These are phyloP conservation scores for Rhinophrynus dorsalis DNA, from an alignment of 2,797 vertebrate species.

Conservation along the genomic window DNA sequence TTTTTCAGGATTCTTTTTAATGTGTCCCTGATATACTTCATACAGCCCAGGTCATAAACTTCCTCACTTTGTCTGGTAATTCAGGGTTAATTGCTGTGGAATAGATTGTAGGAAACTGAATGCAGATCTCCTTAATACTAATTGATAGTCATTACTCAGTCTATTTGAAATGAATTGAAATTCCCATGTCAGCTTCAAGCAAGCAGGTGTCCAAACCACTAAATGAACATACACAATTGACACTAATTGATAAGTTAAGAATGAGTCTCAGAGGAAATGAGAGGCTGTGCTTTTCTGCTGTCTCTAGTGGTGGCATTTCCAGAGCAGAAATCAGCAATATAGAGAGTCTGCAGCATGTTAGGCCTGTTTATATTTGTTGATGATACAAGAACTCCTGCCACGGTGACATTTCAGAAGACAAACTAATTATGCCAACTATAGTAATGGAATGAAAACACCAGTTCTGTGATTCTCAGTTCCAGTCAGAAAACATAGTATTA, in stretches of 20 bases:
- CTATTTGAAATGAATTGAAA: constrained; percentile 43
- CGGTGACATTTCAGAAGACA: constrained; percentile 1
- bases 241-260: constrained; percentile 41
- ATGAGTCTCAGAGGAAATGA: constrained; percentile 20
- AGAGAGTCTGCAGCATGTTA: constrained; percentile 20
- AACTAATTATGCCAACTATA: constrained; percentile 11
- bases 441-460: background rate
- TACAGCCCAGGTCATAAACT: background rate
- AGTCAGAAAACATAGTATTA: background rate
- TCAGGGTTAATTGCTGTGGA: constrained; percentile 40
- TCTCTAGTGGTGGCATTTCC: constrained; percentile 10
- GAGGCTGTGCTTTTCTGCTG: background rate
- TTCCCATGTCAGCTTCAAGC: constrained; percentile 33
- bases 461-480: background rate
- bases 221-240: constrained; percentile 38
- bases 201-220: constrained; percentile 44
- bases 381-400: constrained; percentile 15
- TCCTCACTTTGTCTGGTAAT: background rate
- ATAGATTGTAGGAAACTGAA: constrained; percentile 37
- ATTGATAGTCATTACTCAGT: constrained; percentile 44
- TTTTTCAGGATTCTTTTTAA: too few relatives aligned
- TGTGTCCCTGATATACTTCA: too few relatives aligned
- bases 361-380: constrained; percentile 2
- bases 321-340: constrained; percentile 14
- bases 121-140: constrained; percentile 40